Base-by-base conservation (phyloP, 1,140 invertebrate species). In the Hormaphis cornu region DNA sequence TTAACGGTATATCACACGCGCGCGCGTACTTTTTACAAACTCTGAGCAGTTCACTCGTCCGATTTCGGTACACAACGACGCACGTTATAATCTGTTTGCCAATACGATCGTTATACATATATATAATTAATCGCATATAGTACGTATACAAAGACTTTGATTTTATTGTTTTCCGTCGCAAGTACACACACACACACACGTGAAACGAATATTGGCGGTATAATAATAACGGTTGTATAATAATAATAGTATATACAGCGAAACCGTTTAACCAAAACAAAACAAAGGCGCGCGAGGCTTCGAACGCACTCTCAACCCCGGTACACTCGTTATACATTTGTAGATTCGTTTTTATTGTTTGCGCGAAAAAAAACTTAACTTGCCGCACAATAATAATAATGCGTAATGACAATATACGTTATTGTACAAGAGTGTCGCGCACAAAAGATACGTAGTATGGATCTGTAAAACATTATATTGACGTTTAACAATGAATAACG, bases 401-500 rank as follows among this genome's bases (percentile, higher is more conserved):
- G n/a, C n/a, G n/a, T n/a, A n/a, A n/a, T n/a, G n/a, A n/a, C n/a
- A n/a, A n/a, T n/a, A n/a, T n/a, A n/a, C n/a, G n/a, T n/a, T n/a
- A n/a, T n/a, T n/a, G n/a, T n/a, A n/a, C n/a, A n/a, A n/a, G n/a
- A 46, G 26, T 50, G 40, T 44, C 10, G 50, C 0, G 53, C 61
- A 66, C 61, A 66, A 66, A 33, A 66, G 61, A 44, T 66, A 44
- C n/a, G n/a, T n/a, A n/a, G n/a, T n/a, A n/a, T n/a, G 50, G 48
- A 66, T 66, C 61, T 66, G 61, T 66, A 66, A 66, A 66, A 66
- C 61, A 66, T 66, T 66, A n/a, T n/a, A 66, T 66, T 66, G 61
- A 66, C 61, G 61, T 66, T 48, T 66, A 48, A 66, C 61, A 66
- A 66, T 66, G 44, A 50, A 24, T 33, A 33, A 28, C 22, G 12